A percentile compares a stretch with the other conserved stretches of the same genome.
Evolutionary conservation across 2,113 vertebrate species (phyloP).

Genomic region (Myotis brandtii): DNA sequence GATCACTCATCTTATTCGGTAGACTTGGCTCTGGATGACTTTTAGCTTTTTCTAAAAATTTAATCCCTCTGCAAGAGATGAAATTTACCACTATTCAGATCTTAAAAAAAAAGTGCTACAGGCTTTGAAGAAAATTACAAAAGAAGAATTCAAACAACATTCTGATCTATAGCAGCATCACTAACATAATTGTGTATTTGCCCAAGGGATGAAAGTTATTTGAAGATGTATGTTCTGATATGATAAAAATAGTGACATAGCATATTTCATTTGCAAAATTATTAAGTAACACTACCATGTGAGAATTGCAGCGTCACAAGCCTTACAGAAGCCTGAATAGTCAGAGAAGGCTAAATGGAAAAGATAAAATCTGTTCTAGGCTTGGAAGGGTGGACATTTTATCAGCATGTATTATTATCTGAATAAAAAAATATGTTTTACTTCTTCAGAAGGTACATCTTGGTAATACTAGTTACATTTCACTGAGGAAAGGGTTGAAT

Average conservation of each 20-base stretch:
- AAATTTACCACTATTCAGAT: not conserved
- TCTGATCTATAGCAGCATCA: not conserved
- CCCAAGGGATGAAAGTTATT: not conserved
- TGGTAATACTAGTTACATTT: not conserved
- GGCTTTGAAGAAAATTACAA: conserved; percentile 56
- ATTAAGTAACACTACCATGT: not conserved
- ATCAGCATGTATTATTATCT: not conserved
- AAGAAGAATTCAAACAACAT: not conserved
- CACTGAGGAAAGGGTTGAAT: not conserved
- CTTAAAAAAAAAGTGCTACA: not conserved
- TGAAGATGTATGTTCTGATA: not conserved
- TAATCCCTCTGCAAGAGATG: conserved; percentile 40
- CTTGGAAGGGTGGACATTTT: not conserved
- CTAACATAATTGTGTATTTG: conserved; percentile 46
- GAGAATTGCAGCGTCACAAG: not conserved
- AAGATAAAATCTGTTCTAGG: not conserved
- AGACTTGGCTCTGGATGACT: conserved; percentile 17
- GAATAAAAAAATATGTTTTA: not conserved
- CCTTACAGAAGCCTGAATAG: not conserved
- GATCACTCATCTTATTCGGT: conserved; percentile 31
- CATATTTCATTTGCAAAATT: not conserved
- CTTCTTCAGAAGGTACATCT: not conserved
- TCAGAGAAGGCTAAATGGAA: not conserved
- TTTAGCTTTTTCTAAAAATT: conserved; percentile 56
- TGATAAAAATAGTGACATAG: not conserved